Evolutionary conservation across 2,888 invertebrate species (phyloP), one percentile per base, ranked within the genome.

Genomic region (Drosophila melanocephala): DNA sequence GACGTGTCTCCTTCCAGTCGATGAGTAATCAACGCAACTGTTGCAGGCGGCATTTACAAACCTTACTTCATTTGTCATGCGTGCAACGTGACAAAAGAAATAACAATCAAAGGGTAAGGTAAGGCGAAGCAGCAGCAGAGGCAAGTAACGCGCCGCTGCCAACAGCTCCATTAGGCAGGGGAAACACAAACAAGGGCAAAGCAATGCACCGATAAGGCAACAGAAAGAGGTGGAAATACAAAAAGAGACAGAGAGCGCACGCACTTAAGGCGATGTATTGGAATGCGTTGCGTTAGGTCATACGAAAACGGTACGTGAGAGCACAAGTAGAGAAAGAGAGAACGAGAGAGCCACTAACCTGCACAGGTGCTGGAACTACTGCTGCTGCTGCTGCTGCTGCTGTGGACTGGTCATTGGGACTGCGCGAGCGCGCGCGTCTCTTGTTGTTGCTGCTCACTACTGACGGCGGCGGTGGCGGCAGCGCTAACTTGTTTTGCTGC

Each of bases 401-500:
- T 76, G 79, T 62, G 55, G 79, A 33, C 75, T 80, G 84, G 57
- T 78, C 79, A 51, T 79, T 78, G 58, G 91, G 89, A 86, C 90
- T 90, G 80, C 89, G 86, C 79, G 89, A 88, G 84, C 90, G 90
- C 82, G 90, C 79, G 47, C 84, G 79, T 82, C 89, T 81, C 80
- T 81, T 85, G 83, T 83, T 88, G 87, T 85, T 91, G 81, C 89
- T 90, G 78, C 81, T 87, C 71, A 83, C 85, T 44, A 91, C 90
- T 52, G 92, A 88, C 71, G 91, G 91, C 77, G 91, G 91, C 71
- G 91, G 89, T 72, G 92, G 88, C 79, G 91, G 87, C 81, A 92
- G 90, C 83, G 92, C 80, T 87, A 93, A 93, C 93, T 91, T 92
- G 93, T 93, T 93, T 84, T 84, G 82, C n/a, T 87, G 88, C 69